Conservation (phyloP, 2,113 vertebrate genomes). For the Dasypus novemcinctus region DNA sequence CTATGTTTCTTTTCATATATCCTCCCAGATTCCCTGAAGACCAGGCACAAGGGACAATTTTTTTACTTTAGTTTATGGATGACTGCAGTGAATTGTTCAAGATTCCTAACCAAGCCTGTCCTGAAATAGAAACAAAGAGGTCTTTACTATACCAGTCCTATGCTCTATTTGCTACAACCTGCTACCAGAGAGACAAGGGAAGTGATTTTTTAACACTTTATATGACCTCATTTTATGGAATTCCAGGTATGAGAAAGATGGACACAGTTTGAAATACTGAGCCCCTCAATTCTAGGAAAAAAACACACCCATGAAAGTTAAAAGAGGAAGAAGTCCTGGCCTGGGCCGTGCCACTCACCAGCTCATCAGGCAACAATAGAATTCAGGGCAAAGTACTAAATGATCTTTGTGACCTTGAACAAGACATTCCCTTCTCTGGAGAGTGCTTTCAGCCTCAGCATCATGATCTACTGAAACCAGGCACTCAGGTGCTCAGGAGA, state of each 20-base stretch:
- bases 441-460: neutral
- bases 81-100: neutral
- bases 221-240: neutral
- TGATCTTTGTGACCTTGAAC: neutral
- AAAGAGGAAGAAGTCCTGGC: neutral
- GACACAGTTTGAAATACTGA: neutral
- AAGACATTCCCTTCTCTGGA: neutral
- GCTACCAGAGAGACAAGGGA: neutral
- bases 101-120: neutral
- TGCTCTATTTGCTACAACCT: neutral
- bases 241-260: neutral
- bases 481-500: neutral
- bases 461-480: neutral
- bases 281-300: neutral
- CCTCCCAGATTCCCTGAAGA: neutral
- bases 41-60: neutral
- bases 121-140: neutral
- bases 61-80: neutral
- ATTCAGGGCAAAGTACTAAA: neutral
- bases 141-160: neutral
- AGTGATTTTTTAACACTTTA: neutral
- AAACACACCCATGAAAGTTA: neutral
- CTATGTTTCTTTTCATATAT: neutral
- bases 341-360: neutral
- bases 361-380: neutral